Conservation (phyloP, 2,888 invertebrate species). For the Agonopterix subpropinquella region DNA sequence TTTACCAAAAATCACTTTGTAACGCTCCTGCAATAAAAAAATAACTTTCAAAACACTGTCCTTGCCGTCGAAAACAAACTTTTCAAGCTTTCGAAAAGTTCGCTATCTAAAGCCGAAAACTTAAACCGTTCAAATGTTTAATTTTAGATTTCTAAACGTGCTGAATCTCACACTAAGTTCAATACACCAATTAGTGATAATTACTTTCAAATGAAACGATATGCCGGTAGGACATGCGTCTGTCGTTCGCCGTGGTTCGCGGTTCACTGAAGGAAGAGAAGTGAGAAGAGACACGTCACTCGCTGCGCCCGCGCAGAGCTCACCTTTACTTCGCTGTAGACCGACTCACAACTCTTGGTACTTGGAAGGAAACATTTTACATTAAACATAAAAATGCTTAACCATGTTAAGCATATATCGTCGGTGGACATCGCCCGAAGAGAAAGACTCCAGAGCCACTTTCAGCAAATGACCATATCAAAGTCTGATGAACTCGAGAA, state of each 20-base stretch:
- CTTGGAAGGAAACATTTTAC: constrained; percentile 15
- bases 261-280: constrained; percentile 60
- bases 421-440: too few relatives aligned
- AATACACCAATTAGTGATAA: constrained; percentile 41
- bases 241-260: constrained; percentile 41
- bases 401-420: too few relatives aligned
- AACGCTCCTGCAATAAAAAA: constrained; percentile 19
- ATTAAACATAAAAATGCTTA: too few relatives aligned
- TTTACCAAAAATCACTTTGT: constrained; percentile 36
- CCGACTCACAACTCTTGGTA: constrained; percentile 38
- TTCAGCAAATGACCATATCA: too few relatives aligned
- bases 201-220: constrained; percentile 18
- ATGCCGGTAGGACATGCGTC: constrained; percentile 24
- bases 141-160: constrained; percentile 8
- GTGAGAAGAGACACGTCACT: constrained; percentile 66
- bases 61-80: constrained; percentile 27
- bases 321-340: constrained; percentile 59
- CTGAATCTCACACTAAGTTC: constrained; percentile 24
- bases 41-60: constrained; percentile 56
- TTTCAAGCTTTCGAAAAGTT: constrained; percentile 25
- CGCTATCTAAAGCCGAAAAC: constrained; percentile 7
- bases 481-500: too few relatives aligned
- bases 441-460: too few relatives aligned
- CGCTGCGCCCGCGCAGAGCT: constrained; percentile 62
- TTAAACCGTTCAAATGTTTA: neutral